Conservation (phyloP, 2,113 vertebrate species). For the Scomber colias region DNA sequence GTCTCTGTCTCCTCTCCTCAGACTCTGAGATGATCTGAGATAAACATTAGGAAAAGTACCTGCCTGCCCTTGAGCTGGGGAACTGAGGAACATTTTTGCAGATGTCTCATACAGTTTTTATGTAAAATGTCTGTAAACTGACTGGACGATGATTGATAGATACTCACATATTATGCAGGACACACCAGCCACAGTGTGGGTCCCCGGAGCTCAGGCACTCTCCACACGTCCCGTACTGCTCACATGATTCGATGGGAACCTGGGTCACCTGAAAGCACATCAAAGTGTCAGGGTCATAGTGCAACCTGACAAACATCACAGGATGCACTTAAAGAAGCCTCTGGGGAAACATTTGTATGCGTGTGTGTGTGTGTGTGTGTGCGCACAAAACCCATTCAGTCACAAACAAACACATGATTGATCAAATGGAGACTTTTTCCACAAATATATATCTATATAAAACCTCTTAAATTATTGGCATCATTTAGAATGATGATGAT, state of each 20-base stretch:
- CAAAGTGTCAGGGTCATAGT: not conserved
- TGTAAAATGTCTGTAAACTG: not conserved
- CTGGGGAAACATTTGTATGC: not conserved
- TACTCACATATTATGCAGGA: conserved; percentile 97
- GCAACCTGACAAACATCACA: not conserved
- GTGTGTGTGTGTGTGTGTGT: conserved; percentile 2
- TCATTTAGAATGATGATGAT: not conserved
- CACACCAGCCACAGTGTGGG: conserved; percentile 98
- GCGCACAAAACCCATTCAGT: not conserved
- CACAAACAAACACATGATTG: not conserved
- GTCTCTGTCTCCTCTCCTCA: conserved; percentile 22
- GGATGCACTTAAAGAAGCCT: not conserved
- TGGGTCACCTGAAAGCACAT: conserved; percentile 88
- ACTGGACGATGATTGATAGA: not conserved
- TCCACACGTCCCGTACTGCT: conserved; percentile 95
- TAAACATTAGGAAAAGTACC: conserved; percentile 8
- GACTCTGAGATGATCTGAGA: conserved; percentile 17
- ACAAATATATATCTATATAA: too few species aligned
- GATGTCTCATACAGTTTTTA: not conserved
- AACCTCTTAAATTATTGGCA: too few species aligned
- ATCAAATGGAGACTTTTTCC: not conserved
- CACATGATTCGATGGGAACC: conserved; percentile 95
- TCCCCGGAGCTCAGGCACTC: conserved; percentile 98
- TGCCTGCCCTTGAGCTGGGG: not conserved
- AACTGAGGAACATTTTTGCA: not conserved